Conservation (phyloP, 2,888 invertebrate species). For the Ophioninae sp. region DNA sequence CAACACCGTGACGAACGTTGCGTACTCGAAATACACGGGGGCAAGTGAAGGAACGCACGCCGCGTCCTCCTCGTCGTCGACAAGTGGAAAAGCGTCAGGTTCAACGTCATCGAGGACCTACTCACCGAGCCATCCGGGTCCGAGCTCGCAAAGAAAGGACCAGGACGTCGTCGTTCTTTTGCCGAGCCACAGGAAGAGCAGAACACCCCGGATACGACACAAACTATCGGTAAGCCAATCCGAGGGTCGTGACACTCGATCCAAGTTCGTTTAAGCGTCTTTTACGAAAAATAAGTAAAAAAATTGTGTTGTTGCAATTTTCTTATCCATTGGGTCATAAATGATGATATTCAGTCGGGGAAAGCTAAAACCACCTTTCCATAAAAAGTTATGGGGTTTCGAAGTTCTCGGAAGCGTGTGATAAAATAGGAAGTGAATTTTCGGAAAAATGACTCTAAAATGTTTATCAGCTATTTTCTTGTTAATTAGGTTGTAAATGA, state of each 20-base stretch:
- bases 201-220: constrained; percentile 74
- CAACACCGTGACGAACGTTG: constrained; percentile 84
- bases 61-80: constrained; percentile 59
- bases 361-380: no score
- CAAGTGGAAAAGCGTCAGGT: constrained; percentile 59
- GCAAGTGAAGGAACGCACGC: constrained; percentile 62
- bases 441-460: no score
- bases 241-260: no score
- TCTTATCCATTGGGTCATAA: no score
- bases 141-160: constrained; percentile 67
- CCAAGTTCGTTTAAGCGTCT: neutral
- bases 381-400: no score
- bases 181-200: constrained; percentile 74
- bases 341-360: no score
- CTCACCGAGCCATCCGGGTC: constrained; percentile 63
- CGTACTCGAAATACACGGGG: constrained; percentile 74
- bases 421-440: no score
- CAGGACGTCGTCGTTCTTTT: constrained; percentile 76
- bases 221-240: constrained; percentile 74
- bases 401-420: no score
- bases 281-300: no score
- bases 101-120: constrained; percentile 63
- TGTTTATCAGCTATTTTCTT: no score
- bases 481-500: no score
- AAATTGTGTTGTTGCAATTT: no score